Evolutionary conservation across 2,888 invertebrate genomes (phyloP), one percentile per base, ranked within the genome.

Genomic region (Fabriciana adippe): DNA sequence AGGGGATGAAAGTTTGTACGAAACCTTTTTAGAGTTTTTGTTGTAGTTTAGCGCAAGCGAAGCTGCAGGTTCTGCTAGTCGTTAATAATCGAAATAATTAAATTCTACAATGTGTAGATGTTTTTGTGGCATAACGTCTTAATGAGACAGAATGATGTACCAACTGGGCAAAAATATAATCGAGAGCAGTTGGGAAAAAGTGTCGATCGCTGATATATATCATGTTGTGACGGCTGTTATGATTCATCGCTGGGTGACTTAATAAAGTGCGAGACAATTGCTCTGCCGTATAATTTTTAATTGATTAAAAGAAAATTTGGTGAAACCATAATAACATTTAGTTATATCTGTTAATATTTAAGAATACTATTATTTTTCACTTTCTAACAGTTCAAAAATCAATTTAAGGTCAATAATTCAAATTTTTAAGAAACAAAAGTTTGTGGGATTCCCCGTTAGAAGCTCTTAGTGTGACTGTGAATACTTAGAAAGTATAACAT

Each of bases 141-240:
- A 81, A 81, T 81, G 79, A 81, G 80, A 79, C 81, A 79, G 47
- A 73, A 77, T 79, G 79, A 78, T 76, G 75, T 72, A 79, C 56
- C 72, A 64, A 63, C 60, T 60, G 59, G 41, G 55, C 65, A 71
- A 71, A 67, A 69, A 63, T 74, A 73, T 73, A 73, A 73, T 73
- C 65, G 57, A 64, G 64, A 74, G 73, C 5, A 51, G 53, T 45
- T 5, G n/a, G 47, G 74, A 79, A 78, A 79, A 80, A 77, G 69
- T 67, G 69, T 60, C 55, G 63, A 60, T 68, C 68, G 62, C 14
- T 31, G 69, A 65, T 64, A 77, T 80, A 78, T 79, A 80, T 80
- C 78, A 79, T 71, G 73, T 70, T 76, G 67, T 73, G 77, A 76
- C 76, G 65, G 71, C 73, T 61, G 73, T 74, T 78, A 78, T 79